phyloP scores from a whole-genome alignment of 2,888 invertebrate species.

The Drosophila mettleri region DNA sequence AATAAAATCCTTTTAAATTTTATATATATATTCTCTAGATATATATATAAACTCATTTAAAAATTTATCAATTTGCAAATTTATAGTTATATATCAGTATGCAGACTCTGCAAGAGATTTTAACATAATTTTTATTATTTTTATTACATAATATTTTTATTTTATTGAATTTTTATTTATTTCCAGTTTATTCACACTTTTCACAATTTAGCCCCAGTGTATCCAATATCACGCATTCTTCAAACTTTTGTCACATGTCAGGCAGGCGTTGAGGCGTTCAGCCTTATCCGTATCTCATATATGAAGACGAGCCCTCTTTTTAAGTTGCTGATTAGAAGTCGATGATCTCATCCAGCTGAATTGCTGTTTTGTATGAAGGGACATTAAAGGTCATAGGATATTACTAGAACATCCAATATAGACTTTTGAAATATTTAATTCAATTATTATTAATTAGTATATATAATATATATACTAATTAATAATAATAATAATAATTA shows the following conservation, averaged over 20 bases:
- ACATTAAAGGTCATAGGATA: background rate
- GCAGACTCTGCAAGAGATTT: no score
- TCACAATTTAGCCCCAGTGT: background rate
- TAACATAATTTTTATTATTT: no score
- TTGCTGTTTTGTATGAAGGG: background rate
- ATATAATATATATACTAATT: no score
- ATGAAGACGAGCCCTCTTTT: slow-evolving; percentile 5
- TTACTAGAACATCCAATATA: background rate
- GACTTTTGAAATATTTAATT: no score
- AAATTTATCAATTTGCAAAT: background rate
- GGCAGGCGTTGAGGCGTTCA: no score
- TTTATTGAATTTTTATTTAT: no score
- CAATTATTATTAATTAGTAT: no score
- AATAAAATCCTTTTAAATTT: background rate
- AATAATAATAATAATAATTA: no score
- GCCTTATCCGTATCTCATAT: background rate
- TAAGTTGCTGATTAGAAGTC: background rate
- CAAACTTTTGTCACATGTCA: slow-evolving; percentile 1
- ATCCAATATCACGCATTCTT: background rate
- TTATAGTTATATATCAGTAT: no score
- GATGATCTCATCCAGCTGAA: background rate
- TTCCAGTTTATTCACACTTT: no score
- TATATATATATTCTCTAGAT: background rate
- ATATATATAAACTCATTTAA: background rate
- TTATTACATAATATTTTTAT: no score